Base-by-base conservation (phyloP, 2,888 invertebrate species). In the Thalpophila matura region DNA sequence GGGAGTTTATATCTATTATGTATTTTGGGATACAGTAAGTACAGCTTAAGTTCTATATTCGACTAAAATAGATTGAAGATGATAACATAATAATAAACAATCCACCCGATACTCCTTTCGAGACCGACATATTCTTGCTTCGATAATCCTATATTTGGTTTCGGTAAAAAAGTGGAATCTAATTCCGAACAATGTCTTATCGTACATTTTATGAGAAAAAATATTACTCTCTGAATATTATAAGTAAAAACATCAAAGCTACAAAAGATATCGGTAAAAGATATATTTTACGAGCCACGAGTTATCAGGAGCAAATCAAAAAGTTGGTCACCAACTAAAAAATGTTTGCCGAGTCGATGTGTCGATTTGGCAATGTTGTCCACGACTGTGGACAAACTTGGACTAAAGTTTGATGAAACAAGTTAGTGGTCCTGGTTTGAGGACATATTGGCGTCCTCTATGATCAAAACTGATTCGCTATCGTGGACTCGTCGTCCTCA, bases 331-430 rank as follows among this genome's bases (percentile, higher is more conserved):
- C 3, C 27, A 54, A 67, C 45, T 35, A 42, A 66, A 56, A 55
- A 47, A 38, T 46, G 4, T 56, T 59, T 51, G 16, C 26, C 1
- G 27, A 62, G 20, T 49, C 18, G 7, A 50, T 70, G 24, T 24
- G 40, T 20, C 33, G 62, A 69, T 60, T 51, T 42, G 20, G 24
- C 40, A 45, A 54, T 42, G 22, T 16, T 20, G 31, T 42, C 27
- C 27, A 66, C 54, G 29, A 29, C 20, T 12, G 35, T 26, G n/a
- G n/a, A n/a, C n/a, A n/a, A n/a, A n/a, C n/a, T n/a, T n/a, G n/a
- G n/a, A n/a, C 51, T 54, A 4, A 65, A 76, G 61, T 76, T 71
- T 62, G 71, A 77, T 64, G 57, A 58, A 76, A 56, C 62, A 71
- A 74, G 56, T 76, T 64, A 9, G 24, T 43, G 18, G 14, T 26